Conservation (phyloP, 2,797 vertebrate genomes). For the Ispidina picta region DNA sequence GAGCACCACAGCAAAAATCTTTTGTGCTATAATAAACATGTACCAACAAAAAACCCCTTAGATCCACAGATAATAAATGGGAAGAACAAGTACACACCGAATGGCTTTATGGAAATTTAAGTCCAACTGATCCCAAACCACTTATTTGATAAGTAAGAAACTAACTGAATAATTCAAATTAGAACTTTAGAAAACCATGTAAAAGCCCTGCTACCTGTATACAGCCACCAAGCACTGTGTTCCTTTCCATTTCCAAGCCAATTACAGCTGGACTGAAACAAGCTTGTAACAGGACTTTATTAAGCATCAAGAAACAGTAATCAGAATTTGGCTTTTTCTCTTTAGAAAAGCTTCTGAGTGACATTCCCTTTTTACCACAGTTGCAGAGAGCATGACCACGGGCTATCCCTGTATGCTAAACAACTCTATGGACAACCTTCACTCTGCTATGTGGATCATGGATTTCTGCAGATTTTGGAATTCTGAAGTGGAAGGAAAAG, state of each 20-base stretch:
- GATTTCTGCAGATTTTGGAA: background rate
- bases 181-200: background rate
- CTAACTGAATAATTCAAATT: background rate
- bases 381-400: background rate
- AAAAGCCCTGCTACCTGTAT: background rate
- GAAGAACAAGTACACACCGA: background rate
- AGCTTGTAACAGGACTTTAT: background rate
- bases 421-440: background rate
- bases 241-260: background rate
- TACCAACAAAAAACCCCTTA: slow-evolving; percentile 37
- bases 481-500: background rate
- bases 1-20: background rate
- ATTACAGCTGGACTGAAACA: background rate
- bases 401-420: rapidly evolving
- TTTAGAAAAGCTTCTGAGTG: background rate
- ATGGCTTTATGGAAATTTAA: background rate
- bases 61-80: background rate
- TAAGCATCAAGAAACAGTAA: background rate
- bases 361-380: background rate
- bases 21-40: slow-evolving; percentile 28
- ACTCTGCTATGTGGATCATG: rapidly evolving
- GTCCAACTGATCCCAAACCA: background rate
- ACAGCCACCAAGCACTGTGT: background rate
- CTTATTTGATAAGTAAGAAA: slow-evolving; percentile 15
- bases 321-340: background rate